Evolutionary conservation across 2,113 vertebrate genomes (phyloP), one percentile per base, ranked within the genome.

Genomic region (Brachyhypopomus gauderio): DNA sequence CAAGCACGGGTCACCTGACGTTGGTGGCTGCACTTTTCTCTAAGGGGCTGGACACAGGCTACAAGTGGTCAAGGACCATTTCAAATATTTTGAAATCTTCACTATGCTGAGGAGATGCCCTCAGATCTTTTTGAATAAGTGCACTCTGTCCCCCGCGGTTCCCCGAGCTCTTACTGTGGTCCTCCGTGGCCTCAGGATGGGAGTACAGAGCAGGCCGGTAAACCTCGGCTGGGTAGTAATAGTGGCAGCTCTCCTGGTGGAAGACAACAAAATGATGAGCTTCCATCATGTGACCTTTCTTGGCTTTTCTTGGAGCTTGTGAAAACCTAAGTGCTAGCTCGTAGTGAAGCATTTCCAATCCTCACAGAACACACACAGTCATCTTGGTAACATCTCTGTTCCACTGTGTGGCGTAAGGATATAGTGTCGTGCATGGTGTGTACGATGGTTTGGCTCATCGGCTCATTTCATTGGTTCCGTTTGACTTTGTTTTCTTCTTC

Each of bases 221-320:
- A 75, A 87, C 88, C 45, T 83, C 71, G 3, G 80, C 87, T 23
- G 92, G 91, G 84, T 93, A 91, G 84, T 93, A 91, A 88, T 92
- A 90, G 81, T 90, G 88, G 75, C 80, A 70, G 64, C 87, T 78
- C 78, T 90, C 91, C 89, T 93, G 88, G 19, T 88, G 79, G 84
- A 80, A 25, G 11, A 52, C 69, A 86, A 88, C 55, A 74, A 36
- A 73, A 85, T 81, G 70, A 63, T 27, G 3, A 83, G 38, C 19
- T 8, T 41, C 45, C 12, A 14, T 52, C 45, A 52, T 14, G 45
- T 52, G 45, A 52, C 12, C 5, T 14, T 14, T 52, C 5, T 52
- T 12, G 45, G 3, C 45, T 52, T 52, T 14, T 52, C 12, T 52
- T 52, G 8, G 11, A 12, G 12, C 8, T 52, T 8, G 45, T 52